Percentiles rank a stretch among this genome's conserved stretches.
phyloP scores from a whole-genome alignment of 2,113 vertebrate genomes.

The Zosterops hypoxanthus region DNA sequence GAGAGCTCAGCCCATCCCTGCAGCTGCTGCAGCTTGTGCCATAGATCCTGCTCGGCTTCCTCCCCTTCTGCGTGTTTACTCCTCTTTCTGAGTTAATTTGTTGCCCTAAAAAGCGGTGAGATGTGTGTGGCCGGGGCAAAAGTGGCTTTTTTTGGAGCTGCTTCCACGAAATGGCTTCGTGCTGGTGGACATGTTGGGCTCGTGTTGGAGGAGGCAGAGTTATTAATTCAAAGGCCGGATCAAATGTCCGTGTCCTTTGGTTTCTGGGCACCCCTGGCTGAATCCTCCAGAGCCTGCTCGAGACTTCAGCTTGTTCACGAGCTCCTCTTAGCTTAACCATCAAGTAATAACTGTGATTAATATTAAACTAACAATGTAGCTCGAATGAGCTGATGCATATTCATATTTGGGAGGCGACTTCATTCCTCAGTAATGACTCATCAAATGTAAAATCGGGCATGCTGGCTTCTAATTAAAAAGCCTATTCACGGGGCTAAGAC shows the following conservation, averaged over 20 bases:
- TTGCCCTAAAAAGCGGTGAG: rapidly evolving
- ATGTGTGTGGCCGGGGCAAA: background rate
- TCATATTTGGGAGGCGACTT: conserved; percentile 69
- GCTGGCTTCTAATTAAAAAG: conserved; percentile 58
- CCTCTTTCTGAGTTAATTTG: background rate
- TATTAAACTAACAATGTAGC: conserved; percentile 33
- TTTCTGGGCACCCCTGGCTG: background rate
- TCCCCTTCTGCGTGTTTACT: rapidly evolving
- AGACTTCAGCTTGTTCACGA: background rate
- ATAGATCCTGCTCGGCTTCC: rapidly evolving
- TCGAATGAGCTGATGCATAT: conserved; percentile 61
- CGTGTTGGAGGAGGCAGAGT: background rate
- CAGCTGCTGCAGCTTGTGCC: background rate
- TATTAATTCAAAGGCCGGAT: background rate
- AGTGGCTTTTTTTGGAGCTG: background rate
- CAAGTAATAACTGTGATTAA: conserved; percentile 40
- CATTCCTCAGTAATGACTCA: conserved; percentile 68
- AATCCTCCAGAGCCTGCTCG: background rate
- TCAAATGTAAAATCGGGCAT: conserved; percentile 64
- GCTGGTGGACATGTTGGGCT: background rate
- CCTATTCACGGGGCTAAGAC: background rate
- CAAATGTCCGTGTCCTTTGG: background rate
- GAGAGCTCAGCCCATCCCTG: background rate
- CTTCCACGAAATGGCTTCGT: background rate
- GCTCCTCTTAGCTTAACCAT: conserved; percentile 31